phyloP scores from a whole-genome alignment of 2,113 vertebrate species.

The Sitta europaea region DNA sequence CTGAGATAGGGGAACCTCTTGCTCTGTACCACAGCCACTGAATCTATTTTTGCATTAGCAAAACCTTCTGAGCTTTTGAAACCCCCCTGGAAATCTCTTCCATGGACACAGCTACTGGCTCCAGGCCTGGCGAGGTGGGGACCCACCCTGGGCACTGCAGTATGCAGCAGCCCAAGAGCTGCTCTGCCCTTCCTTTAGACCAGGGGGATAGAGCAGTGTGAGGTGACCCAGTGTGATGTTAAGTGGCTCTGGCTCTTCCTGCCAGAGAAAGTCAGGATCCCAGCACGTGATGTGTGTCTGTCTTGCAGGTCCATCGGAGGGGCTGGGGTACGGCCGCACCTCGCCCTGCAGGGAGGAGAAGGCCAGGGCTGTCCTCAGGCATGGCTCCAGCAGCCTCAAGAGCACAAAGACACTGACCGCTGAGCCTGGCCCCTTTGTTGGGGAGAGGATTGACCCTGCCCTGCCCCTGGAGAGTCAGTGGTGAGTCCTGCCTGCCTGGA shows the following conservation, averaged over 20 bases:
- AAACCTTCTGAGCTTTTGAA: background rate
- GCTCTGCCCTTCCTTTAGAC: background rate
- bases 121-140: background rate
- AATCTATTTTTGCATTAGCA: background rate
- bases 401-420: constrained; percentile 79
- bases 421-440: constrained; percentile 80
- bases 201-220: accelerated
- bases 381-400: constrained; percentile 84
- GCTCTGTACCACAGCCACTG: accelerated
- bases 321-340: constrained; percentile 80
- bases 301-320: constrained; percentile 86
- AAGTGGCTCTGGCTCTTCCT: background rate
- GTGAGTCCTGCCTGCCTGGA: constrained; percentile 78
- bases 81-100: background rate
- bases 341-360: constrained; percentile 89
- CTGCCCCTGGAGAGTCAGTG: constrained; percentile 94
- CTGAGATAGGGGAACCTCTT: background rate
- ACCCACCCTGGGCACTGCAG: background rate
- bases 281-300: background rate
- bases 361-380: constrained; percentile 79
- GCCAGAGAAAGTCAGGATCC: background rate
- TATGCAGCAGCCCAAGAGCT: background rate
- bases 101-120: background rate
- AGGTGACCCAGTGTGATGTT: background rate
- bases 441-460: constrained; percentile 89